Base-by-base conservation (phyloP, 1,140 invertebrate species). In the Drosophila pruinosa region DNA sequence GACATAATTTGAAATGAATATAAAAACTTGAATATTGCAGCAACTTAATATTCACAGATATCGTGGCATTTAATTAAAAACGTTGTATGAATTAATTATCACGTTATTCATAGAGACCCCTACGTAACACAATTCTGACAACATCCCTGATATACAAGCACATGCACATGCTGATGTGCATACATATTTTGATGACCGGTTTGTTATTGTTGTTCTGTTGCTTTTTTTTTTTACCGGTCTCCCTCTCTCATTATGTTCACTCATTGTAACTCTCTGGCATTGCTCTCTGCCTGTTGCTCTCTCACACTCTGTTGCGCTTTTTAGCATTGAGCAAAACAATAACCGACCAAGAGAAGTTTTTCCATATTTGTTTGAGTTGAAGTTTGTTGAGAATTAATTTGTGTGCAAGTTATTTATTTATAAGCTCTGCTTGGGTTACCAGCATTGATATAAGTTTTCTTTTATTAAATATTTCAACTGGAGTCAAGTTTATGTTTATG, bases 221-320 rank as follows among this genome's bases (percentile, higher is more conserved):
- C 26, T 64, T 31, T 61, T 14, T 31, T 59, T 68, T 31, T 56
- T 64, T 64, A 57, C 43, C 68, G 59, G 59, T 48, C 50, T 57
- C 15, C 10, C 34, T 47, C 57, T 48, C 45, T 31, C 43, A n/a
- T 10, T 15, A 26, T 15, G 36, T 31, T 28, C 22, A 14, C 22
- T 36, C 43, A 34, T 5, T 24, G 2, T 41, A 39, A 17, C 26
- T 62, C 45, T 59, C 64, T 28, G 3, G 12, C 38, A 12, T 28
- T 7, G 8, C 28, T 10, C 59, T 58, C 12, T 47, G 14, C 7
- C 10, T 1, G 17, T 7, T 43, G 28, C 38, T 26, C 48, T 56
- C 6, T 19, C 26, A 28, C 36, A 19, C 47, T 54, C 12, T 17
- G 24, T 21, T 26, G 34, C 28, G 41, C 15, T 36, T 34, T 58